Evolutionary conservation across 2,888 invertebrate species (phyloP), one percentile per base, ranked within the genome.

Genomic region (Sylvicola fuscatus): DNA sequence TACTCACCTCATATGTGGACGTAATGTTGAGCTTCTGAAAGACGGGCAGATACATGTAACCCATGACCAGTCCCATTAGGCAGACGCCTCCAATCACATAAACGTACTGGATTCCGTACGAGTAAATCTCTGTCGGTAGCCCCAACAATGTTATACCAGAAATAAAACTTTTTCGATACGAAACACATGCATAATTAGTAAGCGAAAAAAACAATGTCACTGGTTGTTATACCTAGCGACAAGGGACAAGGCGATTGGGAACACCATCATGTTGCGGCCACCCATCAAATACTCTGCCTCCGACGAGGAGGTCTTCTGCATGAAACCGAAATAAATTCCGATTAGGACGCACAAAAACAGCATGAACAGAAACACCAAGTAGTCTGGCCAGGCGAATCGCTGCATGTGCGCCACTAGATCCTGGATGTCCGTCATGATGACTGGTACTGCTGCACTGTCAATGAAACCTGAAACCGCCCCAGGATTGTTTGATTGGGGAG

Each of bases 281-380:
- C 83, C 86, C 56, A 86, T 72, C 43, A 87, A 64, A 52, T 84
- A 84, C 44, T 78, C 77, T 46, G 70, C 67, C 47, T 75, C 73
- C 2, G 73, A 43, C 2, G 53, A 49, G n/a, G 13, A 14, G 12
- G 57, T 50, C 46, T 73, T 72, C 38, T 72, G 70, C 42, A 72
- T 58, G 48, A 78, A 78, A 5, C 81, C 84, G 49, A 78, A 84
- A 53, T 79, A 83, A 38, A 84, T 54, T 8, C 86, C 84, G 37
- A 86, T 72, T 3, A 64, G 60, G 21, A 78, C 71, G 49, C 82
- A 84, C 27, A 75, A 54, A 4, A 68, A 49, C 39, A 86, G 59
- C 81, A 83, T 81, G 2, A 66, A 45, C 11, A 68, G 47, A 39
- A 59, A 57, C 14, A 56, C 51, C 3, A 50, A 44, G 49, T 59